A percentile compares a stretch with the other conserved stretches of the same genome.
phyloP scores from a whole-genome alignment of 1,140 invertebrate genomes.

The Drosophila sucinea region DNA sequence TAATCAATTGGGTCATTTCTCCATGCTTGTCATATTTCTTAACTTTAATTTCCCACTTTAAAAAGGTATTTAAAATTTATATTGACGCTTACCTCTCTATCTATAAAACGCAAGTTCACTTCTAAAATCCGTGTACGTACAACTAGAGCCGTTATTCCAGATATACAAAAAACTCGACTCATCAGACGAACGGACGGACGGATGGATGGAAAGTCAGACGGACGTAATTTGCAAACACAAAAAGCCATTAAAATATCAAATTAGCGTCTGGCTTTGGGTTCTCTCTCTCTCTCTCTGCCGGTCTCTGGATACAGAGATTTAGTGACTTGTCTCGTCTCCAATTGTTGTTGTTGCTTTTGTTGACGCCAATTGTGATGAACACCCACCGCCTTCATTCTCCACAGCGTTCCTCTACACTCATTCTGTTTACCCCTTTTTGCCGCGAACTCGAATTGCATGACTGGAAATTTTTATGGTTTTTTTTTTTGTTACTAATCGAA shows the following conservation, averaged over 20 bases:
- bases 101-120: not conserved
- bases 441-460: slow-evolving; percentile 5
- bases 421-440: not conserved
- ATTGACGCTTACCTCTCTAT: not conserved
- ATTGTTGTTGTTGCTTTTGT: slow-evolving; percentile 32
- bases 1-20: not conserved
- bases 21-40: not conserved
- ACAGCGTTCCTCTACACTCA: no score
- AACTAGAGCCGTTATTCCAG: slow-evolving; percentile 58
- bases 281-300: not conserved
- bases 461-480: slow-evolving; percentile 24
- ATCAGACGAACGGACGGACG: slow-evolving; percentile 8
- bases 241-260: slow-evolving; percentile 80
- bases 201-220: not conserved
- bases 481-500: slow-evolving; percentile 49
- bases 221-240: slow-evolving; percentile 75
- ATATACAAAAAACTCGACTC: slow-evolving; percentile 29
- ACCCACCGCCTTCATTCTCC: not conserved
- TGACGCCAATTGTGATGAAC: slow-evolving; percentile 18
- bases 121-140: slow-evolving; percentile 36
- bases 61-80: not conserved
- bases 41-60: not conserved
- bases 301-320: slow-evolving; percentile 50
- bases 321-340: slow-evolving; percentile 56
- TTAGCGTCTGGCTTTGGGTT: slow-evolving; percentile 66